Conservation (phyloP, 2,888 invertebrate species). For the Agrochola lota region DNA sequence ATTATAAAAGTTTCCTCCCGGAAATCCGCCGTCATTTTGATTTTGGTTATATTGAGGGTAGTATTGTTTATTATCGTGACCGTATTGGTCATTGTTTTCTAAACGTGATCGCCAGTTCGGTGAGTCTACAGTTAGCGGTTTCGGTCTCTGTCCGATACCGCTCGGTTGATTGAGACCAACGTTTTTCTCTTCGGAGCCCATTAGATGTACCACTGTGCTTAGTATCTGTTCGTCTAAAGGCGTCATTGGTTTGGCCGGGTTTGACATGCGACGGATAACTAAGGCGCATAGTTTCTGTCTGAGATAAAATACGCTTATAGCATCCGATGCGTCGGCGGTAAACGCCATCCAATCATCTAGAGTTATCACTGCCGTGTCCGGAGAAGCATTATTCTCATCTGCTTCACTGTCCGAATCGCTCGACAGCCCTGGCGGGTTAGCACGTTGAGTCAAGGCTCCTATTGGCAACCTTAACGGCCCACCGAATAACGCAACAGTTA, state of each 20-base stretch:
- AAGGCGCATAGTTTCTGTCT: slow-evolving; percentile 94
- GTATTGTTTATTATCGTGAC: slow-evolving; percentile 72
- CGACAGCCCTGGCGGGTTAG: slow-evolving; percentile 86
- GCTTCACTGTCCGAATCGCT: slow-evolving; percentile 88
- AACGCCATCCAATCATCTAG: slow-evolving; percentile 95
- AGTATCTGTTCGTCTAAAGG: slow-evolving; percentile 93
- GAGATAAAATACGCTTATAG: slow-evolving; percentile 92
- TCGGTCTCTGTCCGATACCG: slow-evolving; percentile 94
- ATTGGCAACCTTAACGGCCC: slow-evolving; percentile 92
- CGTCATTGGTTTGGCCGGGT: slow-evolving; percentile 90
- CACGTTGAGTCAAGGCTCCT: slow-evolving; percentile 84
- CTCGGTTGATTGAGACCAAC: slow-evolving; percentile 93
- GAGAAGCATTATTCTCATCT: slow-evolving; percentile 81
- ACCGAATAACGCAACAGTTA: slow-evolving; percentile 95
- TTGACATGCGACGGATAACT: slow-evolving; percentile 91
- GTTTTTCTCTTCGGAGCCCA: slow-evolving; percentile 93
- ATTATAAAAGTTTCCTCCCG: slow-evolving; percentile 74
- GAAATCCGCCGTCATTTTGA: slow-evolving; percentile 72
- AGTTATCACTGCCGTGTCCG: slow-evolving; percentile 87
- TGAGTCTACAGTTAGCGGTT: slow-evolving; percentile 91
- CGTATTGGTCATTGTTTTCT: slow-evolving; percentile 77
- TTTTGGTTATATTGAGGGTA: slow-evolving; percentile 75
- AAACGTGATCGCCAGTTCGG: slow-evolving; percentile 84
- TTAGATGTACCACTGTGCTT: slow-evolving; percentile 91
- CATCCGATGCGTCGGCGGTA: slow-evolving; percentile 92